Evolutionary conservation across 2,797 vertebrate genomes (phyloP).

Genomic region (Platyrinchus mystaceus): DNA sequence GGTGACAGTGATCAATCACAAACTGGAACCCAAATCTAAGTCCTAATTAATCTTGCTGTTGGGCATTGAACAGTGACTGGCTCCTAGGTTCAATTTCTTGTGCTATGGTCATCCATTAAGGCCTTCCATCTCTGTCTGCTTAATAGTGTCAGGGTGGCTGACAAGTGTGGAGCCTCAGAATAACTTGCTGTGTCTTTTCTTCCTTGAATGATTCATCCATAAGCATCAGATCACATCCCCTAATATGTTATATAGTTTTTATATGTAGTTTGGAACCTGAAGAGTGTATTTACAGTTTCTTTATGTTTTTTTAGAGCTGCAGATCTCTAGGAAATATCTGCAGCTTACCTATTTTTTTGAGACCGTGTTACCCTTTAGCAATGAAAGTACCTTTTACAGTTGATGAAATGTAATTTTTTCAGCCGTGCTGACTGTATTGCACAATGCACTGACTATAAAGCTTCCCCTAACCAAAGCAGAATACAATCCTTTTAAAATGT

Average conservation of each 20-base stretch:
- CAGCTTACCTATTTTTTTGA: background rate
- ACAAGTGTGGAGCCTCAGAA: background rate
- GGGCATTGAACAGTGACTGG: background rate
- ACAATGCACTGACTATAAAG: background rate
- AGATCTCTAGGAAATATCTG: background rate
- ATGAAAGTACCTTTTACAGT: background rate
- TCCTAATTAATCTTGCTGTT: background rate
- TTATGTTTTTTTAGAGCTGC: background rate
- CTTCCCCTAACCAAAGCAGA: background rate
- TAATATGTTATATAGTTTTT: background rate
- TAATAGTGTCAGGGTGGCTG: background rate
- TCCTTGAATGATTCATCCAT: background rate
- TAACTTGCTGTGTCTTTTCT: background rate
- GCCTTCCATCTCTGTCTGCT: background rate
- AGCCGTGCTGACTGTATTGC: background rate
- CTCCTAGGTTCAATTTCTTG: background rate
- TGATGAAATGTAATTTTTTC: background rate
- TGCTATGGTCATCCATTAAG: background rate
- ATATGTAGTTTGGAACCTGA: background rate
- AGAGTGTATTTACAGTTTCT: background rate
- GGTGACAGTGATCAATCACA: background rate
- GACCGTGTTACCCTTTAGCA: background rate
- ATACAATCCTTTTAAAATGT: background rate
- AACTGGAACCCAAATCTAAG: background rate
- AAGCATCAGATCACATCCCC: background rate